Conservation (phyloP, 2,113 vertebrate species). For the Mixornis gularis region DNA sequence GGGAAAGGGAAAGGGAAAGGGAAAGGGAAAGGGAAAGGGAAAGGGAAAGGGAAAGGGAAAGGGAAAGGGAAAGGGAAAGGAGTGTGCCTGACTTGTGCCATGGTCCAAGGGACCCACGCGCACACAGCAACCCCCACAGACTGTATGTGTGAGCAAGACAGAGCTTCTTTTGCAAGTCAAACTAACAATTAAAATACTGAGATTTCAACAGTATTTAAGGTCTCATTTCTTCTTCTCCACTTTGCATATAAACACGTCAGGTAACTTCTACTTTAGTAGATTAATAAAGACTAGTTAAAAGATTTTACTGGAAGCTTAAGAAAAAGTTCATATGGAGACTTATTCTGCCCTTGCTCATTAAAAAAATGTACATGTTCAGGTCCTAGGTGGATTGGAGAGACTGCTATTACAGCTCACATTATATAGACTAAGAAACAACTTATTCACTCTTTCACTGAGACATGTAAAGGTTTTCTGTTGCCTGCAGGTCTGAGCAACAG, state of each 20-base stretch:
- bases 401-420: not conserved
- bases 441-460: not conserved
- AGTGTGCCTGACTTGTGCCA: rapidly evolving
- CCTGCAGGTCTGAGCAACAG: not conserved
- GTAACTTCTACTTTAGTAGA: not conserved
- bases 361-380: rapidly evolving
- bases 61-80: too few relatives aligned
- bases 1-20: too few relatives aligned
- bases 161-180: not conserved
- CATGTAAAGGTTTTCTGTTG: not conserved
- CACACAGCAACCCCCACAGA: rapidly evolving
- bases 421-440: not conserved
- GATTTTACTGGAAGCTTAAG: not conserved
- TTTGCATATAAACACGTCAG: not conserved
- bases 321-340: not conserved
- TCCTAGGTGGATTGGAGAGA: not conserved
- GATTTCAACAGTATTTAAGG: not conserved
- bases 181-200: not conserved
- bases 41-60: too few relatives aligned
- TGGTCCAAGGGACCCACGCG: not conserved
- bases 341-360: not conserved
- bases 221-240: not conserved
- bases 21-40: not conserved
- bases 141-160: rapidly evolving
- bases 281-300: not conserved